Base-by-base conservation (phyloP, 2,113 vertebrate genomes). In the Oceanodroma tethys region DNA sequence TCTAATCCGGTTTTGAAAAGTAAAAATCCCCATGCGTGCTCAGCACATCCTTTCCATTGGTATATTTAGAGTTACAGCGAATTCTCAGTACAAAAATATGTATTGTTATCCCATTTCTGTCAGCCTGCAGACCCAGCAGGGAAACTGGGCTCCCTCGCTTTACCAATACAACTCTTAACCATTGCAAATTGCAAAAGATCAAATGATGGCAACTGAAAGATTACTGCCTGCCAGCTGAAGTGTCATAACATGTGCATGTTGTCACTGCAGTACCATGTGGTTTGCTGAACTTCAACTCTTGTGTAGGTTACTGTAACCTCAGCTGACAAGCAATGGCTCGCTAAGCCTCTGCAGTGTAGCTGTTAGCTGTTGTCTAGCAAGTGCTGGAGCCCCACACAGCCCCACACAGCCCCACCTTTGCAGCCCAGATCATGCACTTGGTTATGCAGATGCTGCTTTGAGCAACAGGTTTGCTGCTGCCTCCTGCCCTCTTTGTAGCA, bases 381-480 rank as follows among this genome's bases (percentile, higher is more conserved):
- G 22, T 50, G 21, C 0, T 26, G 23, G 74, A 71, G 47, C 6
- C 13, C 30, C 16, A 14, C 3, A 0, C 0, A 2, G 53, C 7
- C 14, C 34, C 17, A 14, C 3, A 0, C 0, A 2, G 40, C 30
- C 16, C 7, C 43, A 40, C 0, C 6, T 66, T 11, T 70, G 59
- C 68, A 78, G 16, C n/a, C 30, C 26, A 21, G 6, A 47, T 14
- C 19, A 32, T 10, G 26, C 26, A 21, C 45, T 81, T 0, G 0
- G 30, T 56, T 72, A 40, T 23, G 13, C 32, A 30, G 62, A 6
- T 26, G 53, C 10, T 60, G 85, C 19, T 71, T 19, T 47, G 30
- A 60, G n/a, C 34, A 7, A 6, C 5, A 23, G 13, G 16, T 72
- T 19, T 53, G 25, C n/a, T 40, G 17, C 32, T 80, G n/a, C 30